Conservation (phyloP, 2,113 vertebrate species). For the Phocoena phocoena region DNA sequence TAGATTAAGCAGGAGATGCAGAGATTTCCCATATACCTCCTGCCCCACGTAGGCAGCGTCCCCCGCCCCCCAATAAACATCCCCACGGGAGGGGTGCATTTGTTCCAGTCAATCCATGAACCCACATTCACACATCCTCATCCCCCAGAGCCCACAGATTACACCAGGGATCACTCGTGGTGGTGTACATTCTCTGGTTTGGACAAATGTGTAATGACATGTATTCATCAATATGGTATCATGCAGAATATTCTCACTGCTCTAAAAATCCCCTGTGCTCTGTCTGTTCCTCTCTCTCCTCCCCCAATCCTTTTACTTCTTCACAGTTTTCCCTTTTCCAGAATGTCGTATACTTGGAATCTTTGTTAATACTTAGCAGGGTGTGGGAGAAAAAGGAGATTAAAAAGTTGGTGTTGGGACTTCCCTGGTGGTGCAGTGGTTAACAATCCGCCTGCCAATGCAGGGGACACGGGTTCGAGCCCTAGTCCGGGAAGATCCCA, state of each 20-base stretch:
- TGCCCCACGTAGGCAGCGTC: accelerated
- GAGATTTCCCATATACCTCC: neutral
- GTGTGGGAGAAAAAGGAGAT: neutral
- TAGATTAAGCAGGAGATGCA: neutral
- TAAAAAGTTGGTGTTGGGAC: neutral
- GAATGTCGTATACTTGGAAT: neutral
- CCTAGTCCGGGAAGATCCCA: too few relatives aligned
- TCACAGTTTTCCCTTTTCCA: neutral
- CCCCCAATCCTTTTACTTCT: neutral
- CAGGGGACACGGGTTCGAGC: too few relatives aligned
- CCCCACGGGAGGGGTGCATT: accelerated
- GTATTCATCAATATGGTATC: accelerated
- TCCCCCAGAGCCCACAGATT: accelerated
- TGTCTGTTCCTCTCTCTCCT: neutral
- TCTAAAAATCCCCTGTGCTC: neutral
- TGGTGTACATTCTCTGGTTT: neutral
- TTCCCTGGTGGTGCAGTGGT: too few relatives aligned
- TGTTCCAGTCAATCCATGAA: neutral
- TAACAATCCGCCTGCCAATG: too few relatives aligned
- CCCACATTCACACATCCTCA: neutral
- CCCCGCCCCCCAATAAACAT: accelerated
- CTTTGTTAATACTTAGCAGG: neutral
- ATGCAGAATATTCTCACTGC: neutral
- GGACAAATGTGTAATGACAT: neutral
- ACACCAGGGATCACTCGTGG: neutral